These are phyloP conservation scores for Leptinotarsa defecta DNA, from an alignment of 1,140 invertebrate species.

Conservation along the genomic window DNA sequence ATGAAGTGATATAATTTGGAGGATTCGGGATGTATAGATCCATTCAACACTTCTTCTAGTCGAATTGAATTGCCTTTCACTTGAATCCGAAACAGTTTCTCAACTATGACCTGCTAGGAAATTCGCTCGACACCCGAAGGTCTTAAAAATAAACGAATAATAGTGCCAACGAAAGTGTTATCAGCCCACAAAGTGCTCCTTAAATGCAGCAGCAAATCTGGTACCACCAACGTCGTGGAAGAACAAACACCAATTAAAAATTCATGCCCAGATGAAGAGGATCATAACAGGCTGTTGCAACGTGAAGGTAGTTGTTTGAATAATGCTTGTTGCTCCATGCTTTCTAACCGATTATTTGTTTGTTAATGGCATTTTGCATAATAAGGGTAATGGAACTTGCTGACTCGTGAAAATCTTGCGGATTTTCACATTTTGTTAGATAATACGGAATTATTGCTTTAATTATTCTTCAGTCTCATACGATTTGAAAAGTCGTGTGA, in stretches of 20 bases:
- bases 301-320: conserved; percentile 16
- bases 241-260: conserved; percentile 15
- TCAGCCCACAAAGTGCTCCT: background rate
- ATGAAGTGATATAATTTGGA: too few relatives aligned
- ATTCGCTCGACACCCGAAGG: background rate
- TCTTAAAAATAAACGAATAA: background rate
- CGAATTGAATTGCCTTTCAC: too few relatives aligned
- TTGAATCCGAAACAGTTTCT: conserved; percentile 13
- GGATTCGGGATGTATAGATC: too few relatives aligned
- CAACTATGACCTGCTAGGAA: background rate
- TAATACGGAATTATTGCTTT: background rate
- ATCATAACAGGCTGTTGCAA: conserved; percentile 15
- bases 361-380: conserved; percentile 3
- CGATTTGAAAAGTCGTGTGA: background rate
- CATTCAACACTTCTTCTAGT: background rate
- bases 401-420: background rate
- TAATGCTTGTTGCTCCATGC: background rate
- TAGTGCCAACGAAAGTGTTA: conserved; percentile 1
- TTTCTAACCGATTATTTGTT: conserved; percentile 6
- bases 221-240: conserved; percentile 15
- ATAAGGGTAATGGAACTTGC: background rate
- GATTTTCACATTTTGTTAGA: background rate
- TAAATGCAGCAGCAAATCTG: conserved; percentile 11
- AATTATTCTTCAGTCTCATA: background rate
- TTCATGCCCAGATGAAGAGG: conserved; percentile 21